Conservation (phyloP, 92 coral and sea anemone genomes). For the Desmophyllum pertusum region DNA sequence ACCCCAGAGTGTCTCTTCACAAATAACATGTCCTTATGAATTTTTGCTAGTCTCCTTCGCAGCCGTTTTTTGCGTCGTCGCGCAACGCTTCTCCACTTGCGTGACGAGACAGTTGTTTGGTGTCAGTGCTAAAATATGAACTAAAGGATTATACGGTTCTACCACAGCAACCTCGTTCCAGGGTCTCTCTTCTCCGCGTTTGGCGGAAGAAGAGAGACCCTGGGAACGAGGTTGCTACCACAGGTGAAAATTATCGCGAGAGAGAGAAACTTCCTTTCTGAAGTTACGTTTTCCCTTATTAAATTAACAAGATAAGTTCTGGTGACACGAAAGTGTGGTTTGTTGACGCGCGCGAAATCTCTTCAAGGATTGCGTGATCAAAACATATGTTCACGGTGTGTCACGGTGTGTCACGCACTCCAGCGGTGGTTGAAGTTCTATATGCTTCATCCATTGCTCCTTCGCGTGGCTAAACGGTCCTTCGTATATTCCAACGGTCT, state of each 20-base stretch:
- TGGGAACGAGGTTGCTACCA: no score
- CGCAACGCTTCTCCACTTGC: no score
- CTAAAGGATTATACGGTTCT: not conserved
- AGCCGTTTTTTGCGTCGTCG: no score
- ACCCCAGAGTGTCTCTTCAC: not conserved
- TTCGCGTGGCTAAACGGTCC: not conserved
- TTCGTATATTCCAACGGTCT: not conserved
- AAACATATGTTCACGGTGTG: not conserved
- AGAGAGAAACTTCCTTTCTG: not conserved
- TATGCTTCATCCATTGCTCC: not conserved
- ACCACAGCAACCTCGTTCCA: no score
- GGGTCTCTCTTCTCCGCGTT: no score
- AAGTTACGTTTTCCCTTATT: not conserved
- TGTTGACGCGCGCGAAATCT: not conserved
- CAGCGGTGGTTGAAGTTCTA: not conserved
- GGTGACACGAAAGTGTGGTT: not conserved
- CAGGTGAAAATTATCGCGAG: not conserved
- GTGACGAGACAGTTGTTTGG: no score
- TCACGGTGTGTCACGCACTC: constrained; percentile 1
- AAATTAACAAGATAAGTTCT: not conserved
- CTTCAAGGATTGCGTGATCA: not conserved
- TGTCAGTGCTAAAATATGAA: not conserved
- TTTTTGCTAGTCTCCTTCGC: no score
- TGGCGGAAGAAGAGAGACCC: no score
- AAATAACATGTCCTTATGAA: not conserved